A percentile compares a stretch with the other conserved stretches of the same genome.
phyloP scores from a whole-genome alignment of 2,888 invertebrate genomes.

The Drosophila suboccidentalis region DNA sequence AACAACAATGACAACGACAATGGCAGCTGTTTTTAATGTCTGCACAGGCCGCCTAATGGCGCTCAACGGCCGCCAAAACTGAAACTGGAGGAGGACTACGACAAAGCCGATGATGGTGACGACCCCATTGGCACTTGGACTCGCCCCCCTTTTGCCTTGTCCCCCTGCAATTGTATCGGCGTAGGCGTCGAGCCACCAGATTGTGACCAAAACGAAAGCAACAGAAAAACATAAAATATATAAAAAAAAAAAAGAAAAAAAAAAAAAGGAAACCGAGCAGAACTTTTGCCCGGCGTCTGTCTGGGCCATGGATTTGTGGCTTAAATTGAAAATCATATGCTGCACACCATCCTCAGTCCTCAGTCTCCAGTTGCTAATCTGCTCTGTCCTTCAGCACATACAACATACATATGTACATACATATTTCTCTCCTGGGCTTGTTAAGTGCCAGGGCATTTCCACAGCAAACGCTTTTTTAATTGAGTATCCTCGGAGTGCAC shows the following conservation, averaged over 20 bases:
- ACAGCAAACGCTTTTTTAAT: conserved; percentile 54
- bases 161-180: conserved; percentile 29
- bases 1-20: conserved; percentile 38
- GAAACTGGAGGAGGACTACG: conserved; percentile 41
- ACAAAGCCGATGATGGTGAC: conserved; percentile 52
- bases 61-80: conserved; percentile 62
- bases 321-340: conserved; percentile 79
- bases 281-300: conserved; percentile 41
- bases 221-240: not conserved
- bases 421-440: conserved; percentile 8
- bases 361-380: not conserved
- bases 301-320: conserved; percentile 66
- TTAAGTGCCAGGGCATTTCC: conserved; percentile 55
- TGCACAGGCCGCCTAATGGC: conserved; percentile 66
- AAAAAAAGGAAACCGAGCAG: conserved; percentile 16
- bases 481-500: conserved; percentile 32
- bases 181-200: conserved; percentile 50
- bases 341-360: conserved; percentile 33
- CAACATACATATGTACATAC: too few relatives aligned
- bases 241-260: not conserved
- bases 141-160: not conserved
- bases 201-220: conserved; percentile 18
- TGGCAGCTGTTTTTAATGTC: conserved; percentile 81
- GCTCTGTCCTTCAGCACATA: not conserved
- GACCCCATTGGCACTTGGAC: conserved; percentile 62